Evolutionary conservation across 2,113 vertebrate species (phyloP).

Genomic region (Pelecanoides urinatrix): DNA sequence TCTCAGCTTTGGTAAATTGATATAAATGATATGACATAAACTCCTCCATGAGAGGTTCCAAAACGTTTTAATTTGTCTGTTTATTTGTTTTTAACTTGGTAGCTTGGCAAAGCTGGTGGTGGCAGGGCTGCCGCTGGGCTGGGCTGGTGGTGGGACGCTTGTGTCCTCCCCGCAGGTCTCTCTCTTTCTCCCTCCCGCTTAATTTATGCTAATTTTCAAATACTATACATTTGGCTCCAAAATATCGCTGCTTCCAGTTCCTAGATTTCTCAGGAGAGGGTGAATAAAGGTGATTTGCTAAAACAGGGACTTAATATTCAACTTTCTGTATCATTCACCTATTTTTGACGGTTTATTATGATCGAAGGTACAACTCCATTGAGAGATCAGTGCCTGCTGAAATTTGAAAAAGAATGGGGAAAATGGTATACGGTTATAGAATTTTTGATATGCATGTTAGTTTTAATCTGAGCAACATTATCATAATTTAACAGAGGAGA

Average conservation of each 20-base stretch:
- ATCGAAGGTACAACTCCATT: not conserved
- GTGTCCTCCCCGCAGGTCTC: not conserved
- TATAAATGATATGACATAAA: fast-evolving
- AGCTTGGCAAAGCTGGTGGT: not conserved
- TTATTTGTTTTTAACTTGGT: not conserved
- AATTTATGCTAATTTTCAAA: not conserved
- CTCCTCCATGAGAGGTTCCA: not conserved
- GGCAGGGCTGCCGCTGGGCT: not conserved
- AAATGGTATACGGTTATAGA: not conserved
- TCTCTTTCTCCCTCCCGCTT: no score
- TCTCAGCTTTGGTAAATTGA: not conserved
- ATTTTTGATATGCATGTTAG: not conserved
- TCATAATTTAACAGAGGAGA: not conserved
- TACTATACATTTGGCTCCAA: not conserved
- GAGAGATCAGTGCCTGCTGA: not conserved
- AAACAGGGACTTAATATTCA: not conserved
- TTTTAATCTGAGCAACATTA: not conserved
- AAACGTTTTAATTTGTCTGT: not conserved
- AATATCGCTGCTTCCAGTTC: not conserved
- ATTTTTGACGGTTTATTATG: not conserved
- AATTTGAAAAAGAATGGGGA: not conserved
- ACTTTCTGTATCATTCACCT: not conserved
- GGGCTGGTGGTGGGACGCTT: fast-evolving
- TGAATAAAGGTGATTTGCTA: not conserved
- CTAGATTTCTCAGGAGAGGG: not conserved